Evolutionary conservation across 1,140 invertebrate species (phyloP).

Genomic region (Parasteatoda tepidariorum): DNA sequence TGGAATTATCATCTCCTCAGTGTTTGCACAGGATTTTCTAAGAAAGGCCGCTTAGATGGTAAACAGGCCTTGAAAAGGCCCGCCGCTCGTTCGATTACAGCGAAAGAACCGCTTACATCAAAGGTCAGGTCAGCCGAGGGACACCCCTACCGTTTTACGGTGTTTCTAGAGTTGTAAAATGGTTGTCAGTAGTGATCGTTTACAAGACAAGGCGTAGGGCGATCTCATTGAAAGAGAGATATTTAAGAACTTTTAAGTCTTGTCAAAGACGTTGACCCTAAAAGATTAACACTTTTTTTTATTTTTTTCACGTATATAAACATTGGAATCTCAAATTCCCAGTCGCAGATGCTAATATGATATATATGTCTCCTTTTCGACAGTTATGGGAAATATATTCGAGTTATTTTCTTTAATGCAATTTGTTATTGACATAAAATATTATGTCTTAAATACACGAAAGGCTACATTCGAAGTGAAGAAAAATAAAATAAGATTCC

Average conservation of each 20-base stretch:
- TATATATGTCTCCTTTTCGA: too few relatives aligned
- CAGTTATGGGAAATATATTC: too few relatives aligned
- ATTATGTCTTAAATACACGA: too few relatives aligned
- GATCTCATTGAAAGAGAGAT: background rate
- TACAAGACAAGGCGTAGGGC: constrained; percentile 26
- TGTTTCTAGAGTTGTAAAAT: constrained; percentile 33
- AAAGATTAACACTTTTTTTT: background rate
- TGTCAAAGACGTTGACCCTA: background rate
- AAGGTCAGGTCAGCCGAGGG: constrained; percentile 35
- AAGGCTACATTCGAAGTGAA: too few relatives aligned
- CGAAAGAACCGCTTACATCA: constrained; percentile 11
- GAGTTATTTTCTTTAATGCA: too few relatives aligned
- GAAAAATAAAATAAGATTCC: too few relatives aligned
- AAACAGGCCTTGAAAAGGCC: constrained; percentile 42
- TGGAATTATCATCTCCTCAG: background rate
- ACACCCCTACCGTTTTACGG: constrained; percentile 46
- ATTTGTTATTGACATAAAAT: too few relatives aligned
- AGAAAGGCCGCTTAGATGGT: constrained; percentile 22
- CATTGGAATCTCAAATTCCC: too few relatives aligned
- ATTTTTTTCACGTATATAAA: too few relatives aligned
- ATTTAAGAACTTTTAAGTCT: background rate
- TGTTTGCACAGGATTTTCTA: constrained; percentile 45
- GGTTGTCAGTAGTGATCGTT: constrained; percentile 23
- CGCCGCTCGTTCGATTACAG: constrained; percentile 34
- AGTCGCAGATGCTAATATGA: too few relatives aligned